phyloP scores from a whole-genome alignment of 2,888 invertebrate genomes.

The Conomelus anceps region DNA sequence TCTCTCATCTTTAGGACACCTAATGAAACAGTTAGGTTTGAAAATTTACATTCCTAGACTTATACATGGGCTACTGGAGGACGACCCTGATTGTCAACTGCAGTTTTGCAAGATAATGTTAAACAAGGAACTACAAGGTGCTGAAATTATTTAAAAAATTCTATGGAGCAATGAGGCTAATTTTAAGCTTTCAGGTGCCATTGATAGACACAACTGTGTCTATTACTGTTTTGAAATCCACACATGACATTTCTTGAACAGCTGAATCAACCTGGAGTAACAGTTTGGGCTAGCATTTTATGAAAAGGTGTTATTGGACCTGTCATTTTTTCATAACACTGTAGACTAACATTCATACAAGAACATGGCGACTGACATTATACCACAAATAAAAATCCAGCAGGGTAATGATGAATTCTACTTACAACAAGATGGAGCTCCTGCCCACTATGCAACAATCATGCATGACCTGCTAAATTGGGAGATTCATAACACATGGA shows the following conservation, averaged over 20 bases:
- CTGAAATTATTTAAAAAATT: too few species aligned
- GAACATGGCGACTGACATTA: conserved; percentile 12
- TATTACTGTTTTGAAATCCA: conserved; percentile 22
- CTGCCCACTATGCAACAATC: conserved; percentile 10
- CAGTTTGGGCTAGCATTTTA: conserved; percentile 22
- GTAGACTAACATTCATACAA: not conserved
- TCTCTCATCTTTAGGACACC: not conserved
- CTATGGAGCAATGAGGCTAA: too few species aligned
- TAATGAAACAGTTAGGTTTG: not conserved
- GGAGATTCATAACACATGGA: conserved; percentile 4
- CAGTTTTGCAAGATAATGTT: too few species aligned
- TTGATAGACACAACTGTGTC: too few species aligned
- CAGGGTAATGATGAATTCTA: conserved; percentile 6
- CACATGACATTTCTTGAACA: conserved; percentile 21
- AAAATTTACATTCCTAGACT: not conserved
- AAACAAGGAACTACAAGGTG: too few species aligned
- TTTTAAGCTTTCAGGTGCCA: too few species aligned
- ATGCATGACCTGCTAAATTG: not conserved
- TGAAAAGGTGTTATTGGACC: conserved; percentile 4
- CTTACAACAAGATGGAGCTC: conserved; percentile 7
- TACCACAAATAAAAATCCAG: conserved; percentile 5
- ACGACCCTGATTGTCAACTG: not conserved
- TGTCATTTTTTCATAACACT: conserved; percentile 11
- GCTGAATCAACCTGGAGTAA: conserved; percentile 23
- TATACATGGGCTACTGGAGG: not conserved